These are phyloP conservation scores for Glyptemys insculpta DNA, from an alignment of 2,797 vertebrate species.

Conservation along the genomic window DNA sequence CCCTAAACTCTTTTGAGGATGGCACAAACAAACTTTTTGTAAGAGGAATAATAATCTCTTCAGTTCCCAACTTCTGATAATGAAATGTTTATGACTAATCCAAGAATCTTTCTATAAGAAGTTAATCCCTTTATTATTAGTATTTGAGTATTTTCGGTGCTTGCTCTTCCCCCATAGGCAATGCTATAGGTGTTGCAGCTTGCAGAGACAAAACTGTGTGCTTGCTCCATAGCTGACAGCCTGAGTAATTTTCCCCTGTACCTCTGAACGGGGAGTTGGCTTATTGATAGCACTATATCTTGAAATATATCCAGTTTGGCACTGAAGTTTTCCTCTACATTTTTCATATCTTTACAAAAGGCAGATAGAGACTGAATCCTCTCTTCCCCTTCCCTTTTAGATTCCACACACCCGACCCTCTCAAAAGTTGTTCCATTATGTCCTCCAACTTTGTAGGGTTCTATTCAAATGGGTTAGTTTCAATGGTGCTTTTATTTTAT, in stretches of 20 bases:
- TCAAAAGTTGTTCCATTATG: background rate
- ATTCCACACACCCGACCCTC: fast-evolving
- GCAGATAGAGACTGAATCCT: fast-evolving
- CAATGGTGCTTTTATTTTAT: background rate
- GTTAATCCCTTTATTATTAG: conserved; percentile 25
- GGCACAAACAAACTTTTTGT: background rate
- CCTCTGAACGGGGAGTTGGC: background rate
- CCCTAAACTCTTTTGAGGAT: background rate
- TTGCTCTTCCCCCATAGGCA: conserved; percentile 34
- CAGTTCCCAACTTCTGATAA: conserved; percentile 14
- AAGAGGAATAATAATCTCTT: conserved; percentile 31
- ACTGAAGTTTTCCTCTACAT: background rate
- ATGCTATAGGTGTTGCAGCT: background rate
- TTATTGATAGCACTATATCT: background rate
- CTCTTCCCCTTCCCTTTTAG: background rate
- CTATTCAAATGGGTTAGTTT: background rate
- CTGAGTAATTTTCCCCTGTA: background rate
- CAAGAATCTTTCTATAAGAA: conserved; percentile 18
- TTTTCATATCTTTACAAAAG: background rate
- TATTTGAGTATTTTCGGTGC: conserved; percentile 1
- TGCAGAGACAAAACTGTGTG: background rate
- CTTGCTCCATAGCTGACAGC: background rate
- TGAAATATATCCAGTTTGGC: background rate
- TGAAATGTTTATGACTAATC: background rate
- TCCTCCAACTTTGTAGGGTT: background rate